phyloP scores from a whole-genome alignment of 1,140 invertebrate genomes.

The Musca vetustissima region DNA sequence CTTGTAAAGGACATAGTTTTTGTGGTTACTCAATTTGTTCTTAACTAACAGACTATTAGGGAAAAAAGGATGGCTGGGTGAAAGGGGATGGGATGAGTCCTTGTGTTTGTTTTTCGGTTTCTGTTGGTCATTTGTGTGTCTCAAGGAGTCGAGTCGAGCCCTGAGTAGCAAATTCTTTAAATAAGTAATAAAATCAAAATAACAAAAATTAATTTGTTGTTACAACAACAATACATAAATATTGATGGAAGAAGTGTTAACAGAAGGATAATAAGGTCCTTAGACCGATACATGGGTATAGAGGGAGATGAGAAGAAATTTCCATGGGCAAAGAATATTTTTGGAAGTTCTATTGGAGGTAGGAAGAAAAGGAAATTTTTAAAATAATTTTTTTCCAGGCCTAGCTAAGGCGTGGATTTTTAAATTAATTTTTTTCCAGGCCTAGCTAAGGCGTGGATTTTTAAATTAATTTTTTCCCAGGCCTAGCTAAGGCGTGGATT shows the following conservation, averaged over 20 bases:
- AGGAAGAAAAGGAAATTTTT: no score
- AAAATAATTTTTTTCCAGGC: no score
- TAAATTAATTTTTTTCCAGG: no score
- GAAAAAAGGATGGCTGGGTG: not conserved
- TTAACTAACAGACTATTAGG: not conserved
- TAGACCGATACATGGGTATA: no score
- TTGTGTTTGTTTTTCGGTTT: not conserved
- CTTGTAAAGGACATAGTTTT: not conserved
- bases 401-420: no score
- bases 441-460: no score
- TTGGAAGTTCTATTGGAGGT: no score
- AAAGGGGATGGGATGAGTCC: not conserved
- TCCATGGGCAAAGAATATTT: no score
- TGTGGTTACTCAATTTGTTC: not conserved
- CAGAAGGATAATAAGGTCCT: no score
- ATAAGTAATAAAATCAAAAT: constrained; percentile 20
- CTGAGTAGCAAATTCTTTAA: constrained; percentile 2
- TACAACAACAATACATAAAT: not conserved
- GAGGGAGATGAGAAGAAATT: no score
- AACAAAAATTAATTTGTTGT: constrained; percentile 11
- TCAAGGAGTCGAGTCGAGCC: not conserved
- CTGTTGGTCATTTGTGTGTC: not conserved
- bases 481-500: no score
- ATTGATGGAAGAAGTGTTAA: not conserved
- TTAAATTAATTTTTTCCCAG: no score